Percentiles rank a stretch among this genome's conserved stretches.
phyloP scores from a whole-genome alignment of 1,140 invertebrate genomes.

The Drosophila sulfurigaster region DNA sequence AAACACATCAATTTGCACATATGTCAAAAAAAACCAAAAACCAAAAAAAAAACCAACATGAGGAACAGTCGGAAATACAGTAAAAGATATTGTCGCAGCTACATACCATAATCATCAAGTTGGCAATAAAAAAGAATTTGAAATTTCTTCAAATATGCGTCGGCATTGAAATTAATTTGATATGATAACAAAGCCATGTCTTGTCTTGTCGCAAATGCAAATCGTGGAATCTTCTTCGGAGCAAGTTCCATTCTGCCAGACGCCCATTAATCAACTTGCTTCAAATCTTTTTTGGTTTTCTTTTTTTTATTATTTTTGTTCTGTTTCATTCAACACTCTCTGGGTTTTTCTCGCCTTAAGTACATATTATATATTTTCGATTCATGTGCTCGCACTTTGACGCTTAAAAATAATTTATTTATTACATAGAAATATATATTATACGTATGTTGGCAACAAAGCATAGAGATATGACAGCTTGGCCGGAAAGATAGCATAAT shows the following conservation, averaged over 20 bases:
- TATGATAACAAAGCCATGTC: constrained; percentile 29
- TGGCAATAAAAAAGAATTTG: not conserved
- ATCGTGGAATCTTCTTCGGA: not conserved
- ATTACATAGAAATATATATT: not conserved
- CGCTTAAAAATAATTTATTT: constrained; percentile 13
- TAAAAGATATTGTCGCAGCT: not conserved
- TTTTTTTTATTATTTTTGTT: not conserved
- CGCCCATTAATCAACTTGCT: constrained; percentile 21
- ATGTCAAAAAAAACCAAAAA: not conserved
- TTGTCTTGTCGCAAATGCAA: constrained; percentile 24
- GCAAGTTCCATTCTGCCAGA: constrained; percentile 7
- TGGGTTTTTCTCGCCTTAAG: not conserved
- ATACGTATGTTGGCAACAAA: not conserved
- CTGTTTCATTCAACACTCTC: constrained; percentile 4
- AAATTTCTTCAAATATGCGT: not conserved
- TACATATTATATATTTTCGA: constrained; percentile 6
- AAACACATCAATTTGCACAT: not conserved
- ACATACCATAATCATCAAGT: not conserved
- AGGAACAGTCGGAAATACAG: constrained; percentile 7
- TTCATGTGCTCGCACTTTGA: not conserved
- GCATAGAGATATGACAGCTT: not conserved
- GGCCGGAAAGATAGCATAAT: not conserved
- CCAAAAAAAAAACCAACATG: not conserved
- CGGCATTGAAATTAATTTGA: not conserved
- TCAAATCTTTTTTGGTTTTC: not conserved